Evolutionary conservation across 2,113 vertebrate species (phyloP).

Genomic region (Cyanoramphus novaezelandiae): DNA sequence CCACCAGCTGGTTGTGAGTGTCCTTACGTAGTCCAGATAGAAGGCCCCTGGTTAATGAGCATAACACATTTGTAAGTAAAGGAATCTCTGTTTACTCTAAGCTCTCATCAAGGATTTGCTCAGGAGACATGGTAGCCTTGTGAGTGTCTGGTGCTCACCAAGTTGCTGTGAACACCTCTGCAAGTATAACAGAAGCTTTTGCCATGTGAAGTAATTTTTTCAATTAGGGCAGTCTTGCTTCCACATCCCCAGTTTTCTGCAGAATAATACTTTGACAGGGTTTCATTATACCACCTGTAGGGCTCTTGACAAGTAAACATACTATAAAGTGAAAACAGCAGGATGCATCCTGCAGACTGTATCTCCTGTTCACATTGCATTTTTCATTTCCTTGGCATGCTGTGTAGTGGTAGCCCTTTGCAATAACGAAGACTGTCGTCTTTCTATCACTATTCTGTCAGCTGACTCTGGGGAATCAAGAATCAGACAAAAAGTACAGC

Average conservation of each 20-base stretch:
- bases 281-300: background rate
- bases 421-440: background rate
- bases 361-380: background rate
- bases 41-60: background rate
- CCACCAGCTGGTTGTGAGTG: background rate
- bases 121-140: fast-evolving
- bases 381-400: background rate
- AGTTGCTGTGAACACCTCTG: background rate
- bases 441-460: background rate
- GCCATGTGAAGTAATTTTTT: background rate
- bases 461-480: background rate
- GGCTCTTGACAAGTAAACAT: background rate
- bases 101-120: background rate
- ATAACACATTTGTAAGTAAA: background rate
- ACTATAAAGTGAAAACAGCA: background rate
- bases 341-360: background rate
- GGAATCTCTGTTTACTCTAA: background rate
- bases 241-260: fast-evolving
- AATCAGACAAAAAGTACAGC: background rate
- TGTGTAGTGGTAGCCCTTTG: background rate
- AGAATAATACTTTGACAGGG: background rate
- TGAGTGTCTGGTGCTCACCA: background rate
- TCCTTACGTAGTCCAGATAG: background rate
- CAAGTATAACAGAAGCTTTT: background rate
- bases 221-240: background rate